These are phyloP conservation scores for Odontocolon sp. DNA, from an alignment of 2,888 invertebrate species.

Conservation along the genomic window DNA sequence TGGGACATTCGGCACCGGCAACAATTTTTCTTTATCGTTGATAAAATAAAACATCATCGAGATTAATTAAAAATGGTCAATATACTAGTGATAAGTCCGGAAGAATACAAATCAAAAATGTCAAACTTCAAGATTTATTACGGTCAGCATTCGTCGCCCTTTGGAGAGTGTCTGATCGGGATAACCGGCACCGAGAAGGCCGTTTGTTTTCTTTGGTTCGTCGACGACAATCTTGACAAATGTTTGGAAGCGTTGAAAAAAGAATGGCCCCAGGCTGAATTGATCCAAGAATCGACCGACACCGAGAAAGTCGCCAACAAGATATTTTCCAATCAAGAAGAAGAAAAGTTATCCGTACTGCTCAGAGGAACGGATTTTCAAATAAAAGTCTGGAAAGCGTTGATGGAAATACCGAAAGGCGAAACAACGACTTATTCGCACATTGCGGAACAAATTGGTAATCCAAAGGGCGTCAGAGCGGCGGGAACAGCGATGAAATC, in stretches of 20 bases:
- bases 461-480: slow-evolving; percentile 71
- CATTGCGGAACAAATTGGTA: slow-evolving; percentile 68
- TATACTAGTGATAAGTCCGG: slow-evolving; percentile 32
- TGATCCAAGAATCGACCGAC: slow-evolving; percentile 49
- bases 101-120: slow-evolving; percentile 49
- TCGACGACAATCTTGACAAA: slow-evolving; percentile 57
- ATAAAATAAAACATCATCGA: no score
- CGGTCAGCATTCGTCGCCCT: slow-evolving; percentile 67
- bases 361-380: slow-evolving; percentile 76
- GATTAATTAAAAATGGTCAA: slow-evolving; percentile 52
- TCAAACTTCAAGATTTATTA: slow-evolving; percentile 65
- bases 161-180: slow-evolving; percentile 72
- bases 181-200: slow-evolving; percentile 62
- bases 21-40: no score
- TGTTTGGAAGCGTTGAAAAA: slow-evolving; percentile 60
- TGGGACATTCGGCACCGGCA: no score
- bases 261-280: slow-evolving; percentile 66
- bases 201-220: slow-evolving; percentile 69
- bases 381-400: slow-evolving; percentile 71
- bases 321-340: slow-evolving; percentile 59
- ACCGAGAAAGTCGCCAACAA: slow-evolving; percentile 53
- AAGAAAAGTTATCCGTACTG: slow-evolving; percentile 57
- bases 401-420: slow-evolving; percentile 68
- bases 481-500: slow-evolving; percentile 71
- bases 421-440: slow-evolving; percentile 68